Evolutionary conservation across 1,140 invertebrate genomes (phyloP), one percentile per base, ranked within the genome.

Genomic region (Akabosia matsudoensis): DNA sequence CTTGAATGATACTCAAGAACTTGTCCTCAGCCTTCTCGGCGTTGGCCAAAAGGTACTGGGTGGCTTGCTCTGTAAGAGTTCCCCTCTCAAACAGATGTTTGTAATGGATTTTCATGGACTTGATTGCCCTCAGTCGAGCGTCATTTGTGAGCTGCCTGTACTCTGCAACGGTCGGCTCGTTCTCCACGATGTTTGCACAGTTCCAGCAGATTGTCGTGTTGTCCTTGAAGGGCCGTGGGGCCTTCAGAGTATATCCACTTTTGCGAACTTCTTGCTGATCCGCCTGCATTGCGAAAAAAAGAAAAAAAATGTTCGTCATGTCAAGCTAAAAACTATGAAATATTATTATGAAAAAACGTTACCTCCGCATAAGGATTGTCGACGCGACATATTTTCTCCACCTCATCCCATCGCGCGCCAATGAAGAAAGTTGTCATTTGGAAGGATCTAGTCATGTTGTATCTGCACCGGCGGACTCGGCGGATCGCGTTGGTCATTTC

Each of bases 321-420:
- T n/a, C n/a, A n/a, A n/a, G n/a, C n/a, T n/a, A n/a, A n/a, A n/a
- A n/a, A n/a, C n/a, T n/a, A n/a, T n/a, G n/a, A n/a, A n/a, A n/a
- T n/a, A n/a, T n/a, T n/a, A n/a, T n/a, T n/a, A n/a, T n/a, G n/a
- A n/a, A n/a, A n/a, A n/a, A n/a, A 64, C 54, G n/a, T n/a, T 85
- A 86, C 45, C 86, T 84, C 86, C 16, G 7, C 26, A 28, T 74
- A 74, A 1, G 73, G 73, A 31, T 74, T 56, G 22, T 4, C n/a
- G 2, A 74, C 51, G 24, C 2, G 18, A 31, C 34, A 78, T 22
- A 73, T 76, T 33, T 82, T 83, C 26, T 84, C 82, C 0, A 87
- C 85, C 34, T 84, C 76, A 18, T 83, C 81, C 86, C 86, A 87
- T 75, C 87, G 84, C 54, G 85, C 84, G 77, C 86, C 85, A 13